These are phyloP conservation scores for Papilio aristodemus DNA, from an alignment of 1,140 invertebrate species.

Conservation along the genomic window DNA sequence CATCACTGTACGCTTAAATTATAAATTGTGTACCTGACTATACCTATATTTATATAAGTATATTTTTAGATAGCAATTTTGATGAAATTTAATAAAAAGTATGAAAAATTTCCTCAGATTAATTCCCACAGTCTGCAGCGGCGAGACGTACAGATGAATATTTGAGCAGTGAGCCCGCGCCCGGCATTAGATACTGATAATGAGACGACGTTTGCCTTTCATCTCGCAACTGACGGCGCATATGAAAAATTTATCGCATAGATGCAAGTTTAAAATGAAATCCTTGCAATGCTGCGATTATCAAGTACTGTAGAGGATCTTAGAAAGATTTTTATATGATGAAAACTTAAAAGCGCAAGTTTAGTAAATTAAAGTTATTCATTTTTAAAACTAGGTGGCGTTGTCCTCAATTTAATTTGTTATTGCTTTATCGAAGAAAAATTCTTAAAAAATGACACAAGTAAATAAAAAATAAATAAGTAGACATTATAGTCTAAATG, in stretches of 20 bases:
- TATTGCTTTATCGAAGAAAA: too few relatives aligned
- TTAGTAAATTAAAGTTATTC: too few relatives aligned
- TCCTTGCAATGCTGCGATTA: slow-evolving; percentile 2
- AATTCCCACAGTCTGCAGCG: not conserved
- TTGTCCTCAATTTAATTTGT: too few relatives aligned
- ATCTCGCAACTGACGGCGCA: slow-evolving; percentile 34
- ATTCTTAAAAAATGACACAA: too few relatives aligned
- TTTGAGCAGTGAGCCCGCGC: slow-evolving; percentile 33
- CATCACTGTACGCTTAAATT: too few relatives aligned
- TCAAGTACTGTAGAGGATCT: not conserved
- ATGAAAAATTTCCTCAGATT: slow-evolving; percentile 2
- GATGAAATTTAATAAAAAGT: too few relatives aligned
- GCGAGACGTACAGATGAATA: slow-evolving; percentile 35
- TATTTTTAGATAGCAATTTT: too few relatives aligned
- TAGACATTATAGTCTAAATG: too few relatives aligned
- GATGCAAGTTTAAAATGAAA: slow-evolving; percentile 24
- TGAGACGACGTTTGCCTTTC: slow-evolving; percentile 47
- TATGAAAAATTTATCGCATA: slow-evolving; percentile 28
- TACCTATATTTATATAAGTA: too few relatives aligned
- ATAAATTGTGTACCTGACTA: not conserved
- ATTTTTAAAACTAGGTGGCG: too few relatives aligned
- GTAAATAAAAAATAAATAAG: too few relatives aligned
- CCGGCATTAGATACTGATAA: slow-evolving; percentile 44
- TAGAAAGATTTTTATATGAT: not conserved
- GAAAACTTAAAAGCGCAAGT: too few relatives aligned